Evolutionary conservation across 1,140 invertebrate genomes (phyloP).

Genomic region (Plodia interpunctella): DNA sequence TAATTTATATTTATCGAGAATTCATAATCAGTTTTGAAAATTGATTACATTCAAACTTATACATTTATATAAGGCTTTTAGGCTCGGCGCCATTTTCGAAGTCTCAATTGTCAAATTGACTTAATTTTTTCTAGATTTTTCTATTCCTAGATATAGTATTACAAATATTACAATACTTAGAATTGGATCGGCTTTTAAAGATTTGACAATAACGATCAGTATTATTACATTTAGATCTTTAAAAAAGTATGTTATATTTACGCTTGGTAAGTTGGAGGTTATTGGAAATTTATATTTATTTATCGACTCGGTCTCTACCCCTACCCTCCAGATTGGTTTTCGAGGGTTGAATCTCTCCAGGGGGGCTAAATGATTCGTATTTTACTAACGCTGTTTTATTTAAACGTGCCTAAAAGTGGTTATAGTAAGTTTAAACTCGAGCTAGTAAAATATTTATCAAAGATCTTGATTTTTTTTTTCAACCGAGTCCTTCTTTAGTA

Average conservation of each 20-base stretch:
- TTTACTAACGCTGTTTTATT: too few species aligned
- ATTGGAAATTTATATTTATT: neutral
- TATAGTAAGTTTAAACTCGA: too few species aligned
- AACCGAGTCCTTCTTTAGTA: conserved; percentile 18
- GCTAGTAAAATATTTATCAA: too few species aligned
- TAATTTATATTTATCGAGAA: neutral
- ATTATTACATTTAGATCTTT: conserved; percentile 2
- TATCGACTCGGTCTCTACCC: neutral
- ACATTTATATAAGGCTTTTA: too few species aligned
- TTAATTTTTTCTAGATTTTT: neutral
- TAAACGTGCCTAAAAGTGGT: too few species aligned
- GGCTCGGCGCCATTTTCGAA: neutral
- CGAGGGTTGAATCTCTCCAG: too few species aligned
- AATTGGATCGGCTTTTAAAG: neutral
- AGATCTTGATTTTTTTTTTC: neutral
- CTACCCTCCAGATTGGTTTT: too few species aligned
- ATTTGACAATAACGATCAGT: conserved; percentile 4
- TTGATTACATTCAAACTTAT: neutral
- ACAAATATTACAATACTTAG: neutral
- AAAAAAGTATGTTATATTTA: conserved; percentile 5
- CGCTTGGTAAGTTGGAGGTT: neutral
- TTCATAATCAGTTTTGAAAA: neutral
- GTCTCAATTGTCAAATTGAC: neutral
- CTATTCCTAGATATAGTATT: neutral
- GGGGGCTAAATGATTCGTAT: too few species aligned